Base-by-base conservation (phyloP, 2,888 invertebrate genomes). In the Saturnia japonica region DNA sequence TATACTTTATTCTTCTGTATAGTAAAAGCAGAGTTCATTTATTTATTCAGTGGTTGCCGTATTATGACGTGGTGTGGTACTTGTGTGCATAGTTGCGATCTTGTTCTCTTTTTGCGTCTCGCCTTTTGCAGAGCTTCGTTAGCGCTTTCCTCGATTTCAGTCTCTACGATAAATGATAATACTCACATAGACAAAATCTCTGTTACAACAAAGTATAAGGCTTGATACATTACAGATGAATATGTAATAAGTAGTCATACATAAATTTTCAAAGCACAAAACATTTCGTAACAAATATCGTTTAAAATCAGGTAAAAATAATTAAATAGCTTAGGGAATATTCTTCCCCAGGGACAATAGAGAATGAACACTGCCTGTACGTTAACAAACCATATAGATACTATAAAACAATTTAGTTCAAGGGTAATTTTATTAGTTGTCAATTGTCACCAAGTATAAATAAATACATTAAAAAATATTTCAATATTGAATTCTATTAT, bases 81-180 rank as follows among this genome's bases (percentile, higher is more conserved):
- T 84, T 89, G 88, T 91, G 86, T 87, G 81, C 85, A 85, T 86
- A 82, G 76, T 75, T 82, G 82, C 80, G 81, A 82, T 75, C 80
- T 78, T 87, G 84, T 87, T 71, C 72, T 69, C 67, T 71, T 78
- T 77, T 78, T 83, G 78, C 85, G 87, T 90, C 81, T 82, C 83
- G 88, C 87, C 88, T 89, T 75, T 76, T 73, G 79, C 78, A 79
- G 84, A 83, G 91, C 93, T 92, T 93, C 80, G 88, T 89, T 87
- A 85, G 82, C 79, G 81, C 85, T 86, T 83, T 76, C 19, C 67
- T 67, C 66, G 57, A 72, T 54, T 67, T 68, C 45, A 34, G 19
- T 74, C 74, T 74, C 73, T 74, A 4, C 70, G 76, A 68, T 67
- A 40, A 54, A 74, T 28, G 25, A 54, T 11, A 7, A 43, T 43